These are phyloP conservation scores for Platanista minor DNA, from an alignment of 2,113 vertebrate species.

Conservation along the genomic window DNA sequence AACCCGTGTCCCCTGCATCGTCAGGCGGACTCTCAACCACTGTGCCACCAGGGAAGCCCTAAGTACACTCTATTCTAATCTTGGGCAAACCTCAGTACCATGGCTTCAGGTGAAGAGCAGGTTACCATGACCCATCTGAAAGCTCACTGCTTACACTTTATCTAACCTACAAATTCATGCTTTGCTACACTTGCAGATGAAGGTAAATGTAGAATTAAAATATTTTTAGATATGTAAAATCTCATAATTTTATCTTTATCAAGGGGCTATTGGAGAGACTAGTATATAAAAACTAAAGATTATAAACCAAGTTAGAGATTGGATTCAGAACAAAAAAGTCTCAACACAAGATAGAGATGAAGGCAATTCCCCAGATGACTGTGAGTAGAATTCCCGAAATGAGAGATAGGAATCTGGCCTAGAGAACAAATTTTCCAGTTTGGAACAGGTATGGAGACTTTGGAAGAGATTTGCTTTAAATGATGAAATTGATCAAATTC, in stretches of 20 bases:
- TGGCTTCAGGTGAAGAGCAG: not conserved
- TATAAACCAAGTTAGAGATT: not conserved
- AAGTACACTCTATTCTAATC: not conserved
- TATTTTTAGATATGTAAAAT: not conserved
- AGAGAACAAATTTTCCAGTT: not conserved
- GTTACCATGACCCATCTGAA: not conserved
- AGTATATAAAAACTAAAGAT: not conserved
- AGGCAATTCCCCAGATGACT: not conserved
- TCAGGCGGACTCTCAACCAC: too few species aligned
- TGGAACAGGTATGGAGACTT: not conserved
- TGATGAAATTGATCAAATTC: not conserved
- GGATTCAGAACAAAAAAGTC: not conserved
- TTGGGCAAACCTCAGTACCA: not conserved
- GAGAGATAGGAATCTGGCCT: not conserved
- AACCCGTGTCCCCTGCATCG: too few species aligned
- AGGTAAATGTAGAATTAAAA: not conserved
- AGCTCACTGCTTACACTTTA: not conserved
- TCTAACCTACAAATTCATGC: not conserved
- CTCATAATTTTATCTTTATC: not conserved
- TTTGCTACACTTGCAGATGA: not conserved
- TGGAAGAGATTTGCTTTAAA: not conserved
- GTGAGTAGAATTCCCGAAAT: not conserved
- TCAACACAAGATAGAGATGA: not conserved
- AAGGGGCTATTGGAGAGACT: not conserved
- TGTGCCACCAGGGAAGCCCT: too few species aligned